These are phyloP conservation scores for Hoplostethus atlanticus DNA, from an alignment of 2,797 vertebrate species.

Conservation along the genomic window DNA sequence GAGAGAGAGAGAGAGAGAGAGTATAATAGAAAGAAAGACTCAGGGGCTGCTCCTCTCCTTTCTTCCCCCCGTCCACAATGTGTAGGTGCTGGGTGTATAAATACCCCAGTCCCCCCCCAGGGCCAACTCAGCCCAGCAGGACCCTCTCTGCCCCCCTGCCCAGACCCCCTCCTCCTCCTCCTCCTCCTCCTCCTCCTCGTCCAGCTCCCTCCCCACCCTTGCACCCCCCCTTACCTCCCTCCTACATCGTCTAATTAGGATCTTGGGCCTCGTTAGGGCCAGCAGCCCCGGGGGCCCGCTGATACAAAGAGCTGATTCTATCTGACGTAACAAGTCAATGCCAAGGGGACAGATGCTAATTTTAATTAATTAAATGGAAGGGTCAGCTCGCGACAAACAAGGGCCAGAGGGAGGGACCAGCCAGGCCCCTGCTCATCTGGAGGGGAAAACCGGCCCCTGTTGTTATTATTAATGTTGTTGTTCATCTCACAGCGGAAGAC, in stretches of 20 bases:
- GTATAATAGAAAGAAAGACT: slow-evolving; percentile 49
- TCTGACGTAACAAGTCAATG: slow-evolving; percentile 89
- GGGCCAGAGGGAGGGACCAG: slow-evolving; percentile 72
- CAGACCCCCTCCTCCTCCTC: slow-evolving; percentile 31
- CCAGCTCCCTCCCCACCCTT: slow-evolving; percentile 51
- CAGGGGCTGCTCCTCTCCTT: slow-evolving; percentile 57
- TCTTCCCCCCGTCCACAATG: slow-evolving; percentile 57
- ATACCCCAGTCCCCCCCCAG: slow-evolving; percentile 69
- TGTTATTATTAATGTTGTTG: slow-evolving; percentile 54
- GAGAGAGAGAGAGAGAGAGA: slow-evolving; percentile 57
- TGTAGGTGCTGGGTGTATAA: slow-evolving; percentile 78
- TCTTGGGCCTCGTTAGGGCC: slow-evolving; percentile 85
- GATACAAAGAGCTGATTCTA: slow-evolving; percentile 86
- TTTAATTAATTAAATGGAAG: slow-evolving; percentile 89
- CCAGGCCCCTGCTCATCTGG: slow-evolving; percentile 56
- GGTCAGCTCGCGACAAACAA: slow-evolving; percentile 83
- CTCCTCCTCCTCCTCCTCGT: slow-evolving; percentile 47
- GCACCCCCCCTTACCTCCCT: slow-evolving; percentile 49
- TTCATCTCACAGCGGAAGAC: slow-evolving; percentile 50
- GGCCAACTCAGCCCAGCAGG: slow-evolving; percentile 80
- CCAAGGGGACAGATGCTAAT: slow-evolving; percentile 87
- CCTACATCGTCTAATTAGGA: slow-evolving; percentile 83
- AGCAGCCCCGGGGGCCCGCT: slow-evolving; percentile 69
- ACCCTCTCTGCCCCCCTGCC: slow-evolving; percentile 53
- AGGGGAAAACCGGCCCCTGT: slow-evolving; percentile 47